phyloP scores from a whole-genome alignment of 2,797 vertebrate genomes.

The Bradypodion ventrale region DNA sequence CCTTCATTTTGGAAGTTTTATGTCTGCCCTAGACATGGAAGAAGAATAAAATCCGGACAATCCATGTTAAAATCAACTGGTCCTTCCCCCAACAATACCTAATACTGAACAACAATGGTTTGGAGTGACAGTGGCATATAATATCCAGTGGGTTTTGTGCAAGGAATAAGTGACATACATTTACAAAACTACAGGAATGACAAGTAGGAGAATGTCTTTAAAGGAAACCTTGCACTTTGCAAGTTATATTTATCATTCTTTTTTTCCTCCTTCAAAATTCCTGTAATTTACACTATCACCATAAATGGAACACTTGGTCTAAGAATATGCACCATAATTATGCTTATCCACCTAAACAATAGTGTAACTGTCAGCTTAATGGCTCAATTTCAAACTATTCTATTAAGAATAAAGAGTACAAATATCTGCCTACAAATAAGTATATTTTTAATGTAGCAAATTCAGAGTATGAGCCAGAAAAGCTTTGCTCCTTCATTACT shows the following conservation, averaged over 20 bases:
- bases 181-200: conserved; percentile 62
- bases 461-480: neutral
- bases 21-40: too few relatives aligned
- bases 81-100: conserved; percentile 12
- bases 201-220: conserved; percentile 54
- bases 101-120: conserved; percentile 46
- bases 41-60: neutral
- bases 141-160: neutral
- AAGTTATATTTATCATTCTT: conserved; percentile 56
- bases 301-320: neutral
- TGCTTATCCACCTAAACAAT: neutral
- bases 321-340: neutral
- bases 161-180: conserved; percentile 61
- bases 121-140: conserved; percentile 38
- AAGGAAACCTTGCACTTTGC: conserved; percentile 42
- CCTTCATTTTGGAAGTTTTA: too few relatives aligned
- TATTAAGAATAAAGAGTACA: neutral
- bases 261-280: conserved; percentile 46
- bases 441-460: neutral
- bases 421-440: neutral
- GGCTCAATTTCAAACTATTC: neutral
- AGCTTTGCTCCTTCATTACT: too few relatives aligned
- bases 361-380: neutral
- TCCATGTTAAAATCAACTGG: conserved; percentile 18
- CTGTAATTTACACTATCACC: conserved; percentile 27